Conservation (phyloP, 2,113 vertebrate species). For the Vombatus ursinus region DNA sequence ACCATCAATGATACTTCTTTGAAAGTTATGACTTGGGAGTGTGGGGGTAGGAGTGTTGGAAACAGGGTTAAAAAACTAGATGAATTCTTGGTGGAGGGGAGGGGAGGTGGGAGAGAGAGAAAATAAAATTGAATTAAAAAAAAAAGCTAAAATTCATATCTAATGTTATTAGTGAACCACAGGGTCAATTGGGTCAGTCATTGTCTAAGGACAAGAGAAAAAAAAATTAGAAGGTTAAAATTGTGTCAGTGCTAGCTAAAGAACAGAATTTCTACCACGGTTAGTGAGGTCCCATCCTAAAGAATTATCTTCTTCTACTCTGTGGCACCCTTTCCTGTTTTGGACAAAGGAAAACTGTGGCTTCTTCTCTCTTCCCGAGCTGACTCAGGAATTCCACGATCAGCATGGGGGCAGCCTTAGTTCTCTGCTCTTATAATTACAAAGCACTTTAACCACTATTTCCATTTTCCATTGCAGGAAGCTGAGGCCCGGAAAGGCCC, state of each 20-base stretch:
- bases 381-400: background rate
- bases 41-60: background rate
- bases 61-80: background rate
- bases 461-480: constrained; percentile 27
- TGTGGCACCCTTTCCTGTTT: background rate
- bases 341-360: background rate
- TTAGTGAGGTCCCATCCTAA: background rate
- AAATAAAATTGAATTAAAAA: background rate
- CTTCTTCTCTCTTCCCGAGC: background rate
- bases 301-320: background rate
- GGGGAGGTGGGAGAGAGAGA: background rate
- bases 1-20: background rate
- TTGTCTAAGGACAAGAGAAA: background rate
- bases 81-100: background rate
- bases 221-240: background rate
- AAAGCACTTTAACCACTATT: constrained; percentile 11
- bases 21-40: background rate
- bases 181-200: background rate
- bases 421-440: background rate
- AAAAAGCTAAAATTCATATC: background rate
- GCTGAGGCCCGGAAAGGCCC: background rate
- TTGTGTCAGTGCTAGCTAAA: background rate
- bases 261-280: background rate
- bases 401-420: background rate
- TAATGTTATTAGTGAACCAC: background rate